phyloP scores from a whole-genome alignment of 2,113 vertebrate species.

The Daphoenositta chrysoptera region DNA sequence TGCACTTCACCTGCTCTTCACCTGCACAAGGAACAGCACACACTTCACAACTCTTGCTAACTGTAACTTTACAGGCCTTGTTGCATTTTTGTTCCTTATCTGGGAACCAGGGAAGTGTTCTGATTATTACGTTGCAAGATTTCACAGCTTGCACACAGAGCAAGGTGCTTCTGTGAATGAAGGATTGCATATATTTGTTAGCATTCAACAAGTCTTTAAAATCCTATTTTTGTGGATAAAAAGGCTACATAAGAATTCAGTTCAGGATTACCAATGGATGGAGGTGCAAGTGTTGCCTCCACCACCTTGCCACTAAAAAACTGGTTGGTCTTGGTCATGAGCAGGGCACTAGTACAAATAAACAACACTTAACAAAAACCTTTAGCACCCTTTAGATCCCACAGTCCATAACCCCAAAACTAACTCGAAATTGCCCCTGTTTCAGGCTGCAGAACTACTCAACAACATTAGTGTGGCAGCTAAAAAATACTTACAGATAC shows the following conservation, averaged over 20 bases:
- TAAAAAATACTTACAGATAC: conserved; percentile 50
- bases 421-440: conserved; percentile 1
- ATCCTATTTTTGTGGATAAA: conserved; percentile 54
- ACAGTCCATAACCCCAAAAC: conserved; percentile 12
- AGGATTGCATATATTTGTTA: conserved; percentile 75
- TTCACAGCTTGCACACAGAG: conserved; percentile 57
- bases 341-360: not conserved
- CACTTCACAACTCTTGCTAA: not conserved
- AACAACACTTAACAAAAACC: not conserved
- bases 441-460: conserved; percentile 48
- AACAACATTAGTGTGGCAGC: conserved; percentile 52
- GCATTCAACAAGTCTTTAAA: conserved; percentile 65
- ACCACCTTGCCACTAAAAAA: conserved; percentile 37
- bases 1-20: not conserved
- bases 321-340: not conserved
- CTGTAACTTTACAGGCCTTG: not conserved
- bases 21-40: not conserved
- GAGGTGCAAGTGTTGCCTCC: conserved; percentile 12
- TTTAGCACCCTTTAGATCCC: conserved; percentile 49
- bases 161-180: conserved; percentile 58
- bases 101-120: conserved; percentile 52
- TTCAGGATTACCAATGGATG: conserved; percentile 15
- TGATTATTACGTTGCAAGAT: conserved; percentile 1
- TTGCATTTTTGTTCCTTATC: conserved; percentile 40
- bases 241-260: conserved; percentile 58